Base-by-base conservation (phyloP, 2,113 vertebrate species). In the Pseudorectes ferrugineus region DNA sequence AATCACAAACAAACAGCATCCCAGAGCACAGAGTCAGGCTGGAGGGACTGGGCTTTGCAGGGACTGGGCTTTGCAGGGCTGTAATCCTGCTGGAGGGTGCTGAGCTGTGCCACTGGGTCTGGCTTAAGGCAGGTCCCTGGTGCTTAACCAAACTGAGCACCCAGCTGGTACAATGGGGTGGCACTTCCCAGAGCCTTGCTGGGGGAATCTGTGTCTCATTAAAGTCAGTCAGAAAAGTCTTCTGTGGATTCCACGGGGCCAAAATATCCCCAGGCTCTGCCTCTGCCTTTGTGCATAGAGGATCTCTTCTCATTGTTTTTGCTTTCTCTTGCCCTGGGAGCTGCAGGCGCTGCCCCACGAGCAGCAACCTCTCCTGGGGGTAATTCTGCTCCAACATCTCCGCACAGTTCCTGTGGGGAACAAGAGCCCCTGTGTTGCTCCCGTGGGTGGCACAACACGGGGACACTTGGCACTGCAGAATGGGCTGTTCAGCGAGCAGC, bases 401-500 rank as follows among this genome's bases (percentile, higher is more conserved):
- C 3, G 7, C 63, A 1, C 9, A 0, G 36, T 3, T 6, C 23
- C 59, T 8, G 65, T 4, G n/a, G 15, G 20, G 43, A 28, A 0
- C 10, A 1, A 3, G 78, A 23, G 35, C 5, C 11, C 40, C 74
- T 22, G n/a, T 24, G 38, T 2, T 4, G 59, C 26, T 48, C 25
- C 16, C 0, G 4, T 2, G 21, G 9, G 10, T 24, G 18, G 19
- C 20, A 2, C 54, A 15, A 12, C 10, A 19, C 3, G 0, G 28
- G 58, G 62, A 19, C 2, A 8, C 36, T 11, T 7, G 5, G 55
- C 12, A 0, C 43, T 58, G 67, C 40, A 42, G 40, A 31, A 8
- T 1, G 14, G 43, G 49, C 45, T 65, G 54, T 17, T 29, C 52
- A 10, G 0, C 0, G 2, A 9, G 45, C 40, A 23, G 6, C 73